Conservation (phyloP, 2,113 vertebrate genomes). For the Petaurus breviceps region DNA sequence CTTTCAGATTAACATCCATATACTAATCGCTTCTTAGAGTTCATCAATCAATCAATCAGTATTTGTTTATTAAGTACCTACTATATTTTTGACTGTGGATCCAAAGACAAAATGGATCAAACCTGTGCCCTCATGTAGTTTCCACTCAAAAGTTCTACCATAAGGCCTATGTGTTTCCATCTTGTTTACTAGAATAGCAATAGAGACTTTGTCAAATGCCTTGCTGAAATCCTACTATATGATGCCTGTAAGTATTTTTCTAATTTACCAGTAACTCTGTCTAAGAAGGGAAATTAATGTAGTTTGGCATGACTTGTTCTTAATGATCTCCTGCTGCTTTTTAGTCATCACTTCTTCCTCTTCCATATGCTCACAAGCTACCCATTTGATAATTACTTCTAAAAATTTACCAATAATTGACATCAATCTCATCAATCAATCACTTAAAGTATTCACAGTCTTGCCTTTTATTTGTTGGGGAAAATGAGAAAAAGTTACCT, state of each 20-base stretch:
- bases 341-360: not conserved
- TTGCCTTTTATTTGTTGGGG: not conserved
- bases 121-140: not conserved
- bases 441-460: not conserved
- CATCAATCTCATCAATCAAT: not conserved
- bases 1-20: not conserved
- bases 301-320: not conserved
- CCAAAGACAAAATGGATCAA: not conserved
- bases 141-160: not conserved
- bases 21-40: not conserved
- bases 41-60: not conserved
- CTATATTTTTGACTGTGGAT: not conserved
- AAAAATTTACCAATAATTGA: not conserved
- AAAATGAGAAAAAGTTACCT: not conserved
- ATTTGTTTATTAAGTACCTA: not conserved
- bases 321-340: not conserved
- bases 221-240: not conserved
- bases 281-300: not conserved
- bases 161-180: not conserved
- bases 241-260: not conserved
- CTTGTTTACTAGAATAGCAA: not conserved
- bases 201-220: not conserved
- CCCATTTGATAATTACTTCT: not conserved
- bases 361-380: not conserved
- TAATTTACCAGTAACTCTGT: not conserved